Conservation (phyloP, 92 coral and sea anemone genomes). For the Heliopora coerulea region DNA sequence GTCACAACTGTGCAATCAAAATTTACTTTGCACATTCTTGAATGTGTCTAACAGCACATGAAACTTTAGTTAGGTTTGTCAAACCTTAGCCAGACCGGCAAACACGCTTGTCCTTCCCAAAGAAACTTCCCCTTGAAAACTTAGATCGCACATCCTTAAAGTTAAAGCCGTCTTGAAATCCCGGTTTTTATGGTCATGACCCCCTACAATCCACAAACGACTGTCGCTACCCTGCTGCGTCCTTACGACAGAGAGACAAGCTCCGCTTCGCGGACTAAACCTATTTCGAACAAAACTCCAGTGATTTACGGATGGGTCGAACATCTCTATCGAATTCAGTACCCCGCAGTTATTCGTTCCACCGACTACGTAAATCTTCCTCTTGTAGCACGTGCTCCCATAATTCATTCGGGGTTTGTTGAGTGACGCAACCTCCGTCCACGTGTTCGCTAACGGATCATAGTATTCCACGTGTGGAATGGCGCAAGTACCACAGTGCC, state of each 20-base stretch:
- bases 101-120: constrained; percentile 31
- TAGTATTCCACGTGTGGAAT: constrained; percentile 92
- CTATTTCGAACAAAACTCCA: constrained; percentile 96
- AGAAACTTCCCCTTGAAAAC: constrained; percentile 39
- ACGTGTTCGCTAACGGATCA: constrained; percentile 94
- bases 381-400: constrained; percentile 75
- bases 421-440: constrained; percentile 89
- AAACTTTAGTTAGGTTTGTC: too few relatives aligned
- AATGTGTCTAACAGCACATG: too few relatives aligned
- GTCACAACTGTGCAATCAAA: too few relatives aligned
- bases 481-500: constrained; percentile 92
- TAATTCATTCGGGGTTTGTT: constrained; percentile 96
- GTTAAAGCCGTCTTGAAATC: constrained; percentile 59
- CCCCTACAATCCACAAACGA: constrained; percentile 79
- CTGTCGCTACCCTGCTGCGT: constrained; percentile 63
- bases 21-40: too few relatives aligned
- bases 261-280: constrained; percentile 91
- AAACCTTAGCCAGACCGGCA: constrained; percentile 20
- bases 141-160: constrained; percentile 22
- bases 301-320: constrained; percentile 85
- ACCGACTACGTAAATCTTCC: constrained; percentile 86
- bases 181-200: constrained; percentile 82
- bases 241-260: constrained; percentile 69
- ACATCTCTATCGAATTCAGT: constrained; percentile 89
- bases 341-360: constrained; percentile 88